Percentiles rank a stretch among this genome's conserved stretches.
Conservation (phyloP, 2,113 vertebrate species). For the Mustela nigripes region DNA sequence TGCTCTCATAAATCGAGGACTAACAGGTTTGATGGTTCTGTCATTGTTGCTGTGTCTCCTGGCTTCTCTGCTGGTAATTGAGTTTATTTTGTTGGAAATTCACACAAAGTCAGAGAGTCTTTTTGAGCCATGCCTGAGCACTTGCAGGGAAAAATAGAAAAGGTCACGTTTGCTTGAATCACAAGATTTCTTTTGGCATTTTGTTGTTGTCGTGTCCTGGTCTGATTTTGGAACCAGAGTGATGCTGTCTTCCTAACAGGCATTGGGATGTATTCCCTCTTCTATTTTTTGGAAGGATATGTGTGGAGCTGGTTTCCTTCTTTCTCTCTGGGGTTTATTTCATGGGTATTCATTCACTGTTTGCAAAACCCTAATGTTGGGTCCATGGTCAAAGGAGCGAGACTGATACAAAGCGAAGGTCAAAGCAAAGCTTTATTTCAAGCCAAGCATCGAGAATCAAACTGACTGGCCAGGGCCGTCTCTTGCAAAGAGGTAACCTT, state of each 20-base stretch:
- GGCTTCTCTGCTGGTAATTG: slow-evolving; percentile 42
- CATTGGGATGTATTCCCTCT: background rate
- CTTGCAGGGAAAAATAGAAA: background rate
- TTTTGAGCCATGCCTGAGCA: background rate
- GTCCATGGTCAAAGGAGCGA: too few relatives aligned
- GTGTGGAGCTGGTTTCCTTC: background rate
- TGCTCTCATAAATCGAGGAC: slow-evolving; percentile 61
- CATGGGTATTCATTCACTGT: background rate
- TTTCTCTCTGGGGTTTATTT: background rate
- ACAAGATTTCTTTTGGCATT: background rate
- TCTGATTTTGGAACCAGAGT: background rate
- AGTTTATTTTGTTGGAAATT: slow-evolving; percentile 67
- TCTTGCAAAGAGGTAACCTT: too few relatives aligned
- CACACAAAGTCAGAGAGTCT: background rate
- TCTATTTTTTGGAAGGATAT: background rate
- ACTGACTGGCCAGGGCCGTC: too few relatives aligned
- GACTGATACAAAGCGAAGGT: too few relatives aligned
- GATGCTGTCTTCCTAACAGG: background rate
- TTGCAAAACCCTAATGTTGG: background rate
- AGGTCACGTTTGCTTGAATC: background rate
- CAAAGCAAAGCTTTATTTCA: too few relatives aligned
- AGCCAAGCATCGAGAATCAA: too few relatives aligned
- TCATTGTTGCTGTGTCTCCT: slow-evolving; percentile 46
- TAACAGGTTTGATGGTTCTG: slow-evolving; percentile 57
- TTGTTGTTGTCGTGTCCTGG: background rate